A percentile compares a stretch with the other conserved stretches of the same genome.
Evolutionary conservation across 2,797 vertebrate species (phyloP).

Genomic region (Sylvia borin): DNA sequence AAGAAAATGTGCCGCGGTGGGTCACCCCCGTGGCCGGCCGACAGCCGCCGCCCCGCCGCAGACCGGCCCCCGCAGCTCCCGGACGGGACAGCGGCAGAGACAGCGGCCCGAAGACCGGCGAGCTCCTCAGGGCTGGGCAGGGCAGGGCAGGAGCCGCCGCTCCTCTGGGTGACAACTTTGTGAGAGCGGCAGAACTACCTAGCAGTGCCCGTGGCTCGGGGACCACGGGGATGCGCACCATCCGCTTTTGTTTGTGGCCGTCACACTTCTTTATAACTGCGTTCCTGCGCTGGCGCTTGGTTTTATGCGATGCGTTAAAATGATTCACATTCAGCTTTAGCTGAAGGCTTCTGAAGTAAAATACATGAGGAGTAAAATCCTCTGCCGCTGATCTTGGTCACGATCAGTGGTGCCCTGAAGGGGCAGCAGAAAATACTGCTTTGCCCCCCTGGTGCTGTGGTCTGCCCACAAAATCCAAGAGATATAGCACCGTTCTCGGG

Average conservation of each 20-base stretch:
- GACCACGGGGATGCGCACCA: neutral
- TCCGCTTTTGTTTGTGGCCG: neutral
- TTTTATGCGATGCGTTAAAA: neutral
- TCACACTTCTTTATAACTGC: neutral
- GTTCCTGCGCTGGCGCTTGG: neutral
- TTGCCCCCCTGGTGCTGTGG: neutral
- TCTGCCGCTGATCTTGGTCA: neutral
- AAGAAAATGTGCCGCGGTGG: neutral
- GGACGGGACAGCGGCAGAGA: neutral
- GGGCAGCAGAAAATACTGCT: too few relatives aligned
- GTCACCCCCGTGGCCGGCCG: neutral
- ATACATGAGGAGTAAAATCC: neutral
- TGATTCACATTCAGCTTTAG: neutral
- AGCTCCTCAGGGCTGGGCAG: too few relatives aligned
- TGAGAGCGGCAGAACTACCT: neutral
- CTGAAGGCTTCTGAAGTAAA: neutral
- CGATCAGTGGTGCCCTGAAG: neutral
- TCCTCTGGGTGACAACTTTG: neutral
- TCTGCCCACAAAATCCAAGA: neutral
- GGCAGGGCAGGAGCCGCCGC: neutral
- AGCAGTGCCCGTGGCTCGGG: fast-evolving
- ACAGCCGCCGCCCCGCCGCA: neutral
- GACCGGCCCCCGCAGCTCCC: neutral
- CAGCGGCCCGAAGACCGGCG: too few relatives aligned
- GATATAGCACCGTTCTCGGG: fast-evolving